Percentiles rank a stretch among this genome's conserved stretches.
Conservation (phyloP, 2,888 invertebrate species). For the Nyleta sp. region DNA sequence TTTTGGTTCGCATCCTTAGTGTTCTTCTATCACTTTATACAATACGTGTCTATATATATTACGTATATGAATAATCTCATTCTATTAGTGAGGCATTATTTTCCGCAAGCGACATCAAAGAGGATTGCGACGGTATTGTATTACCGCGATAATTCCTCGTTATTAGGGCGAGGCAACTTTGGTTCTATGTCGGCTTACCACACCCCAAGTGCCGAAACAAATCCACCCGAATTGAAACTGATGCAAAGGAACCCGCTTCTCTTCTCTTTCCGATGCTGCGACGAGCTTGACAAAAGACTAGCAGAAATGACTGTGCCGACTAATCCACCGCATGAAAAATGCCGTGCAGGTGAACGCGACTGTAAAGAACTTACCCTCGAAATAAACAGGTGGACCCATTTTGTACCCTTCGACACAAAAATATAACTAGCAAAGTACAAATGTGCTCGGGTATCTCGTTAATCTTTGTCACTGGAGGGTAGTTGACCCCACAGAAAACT, state of each 20-base stretch:
- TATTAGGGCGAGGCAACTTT: conserved; percentile 78
- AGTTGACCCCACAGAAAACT: conserved; percentile 43
- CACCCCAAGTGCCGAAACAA: conserved; percentile 82
- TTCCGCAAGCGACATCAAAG: conserved; percentile 81
- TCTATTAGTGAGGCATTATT: conserved; percentile 80
- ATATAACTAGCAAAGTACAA: conserved; percentile 45
- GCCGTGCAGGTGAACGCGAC: conserved; percentile 76
- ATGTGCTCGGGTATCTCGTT: conserved; percentile 47
- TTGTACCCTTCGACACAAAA: conserved; percentile 48
- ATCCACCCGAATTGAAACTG: conserved; percentile 81
- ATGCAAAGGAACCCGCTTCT: conserved; percentile 77
- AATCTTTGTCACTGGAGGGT: conserved; percentile 58
- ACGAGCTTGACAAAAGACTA: conserved; percentile 70
- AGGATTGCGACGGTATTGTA: conserved; percentile 79
- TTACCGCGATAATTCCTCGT: conserved; percentile 81
- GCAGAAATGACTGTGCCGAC: conserved; percentile 69
- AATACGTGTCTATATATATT: conserved; percentile 36
- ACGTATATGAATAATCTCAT: conserved; percentile 77
- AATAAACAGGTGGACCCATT: conserved; percentile 60
- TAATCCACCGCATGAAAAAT: conserved; percentile 77
- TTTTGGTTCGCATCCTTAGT: conserved; percentile 28
- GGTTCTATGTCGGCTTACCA: conserved; percentile 82
- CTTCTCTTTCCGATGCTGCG: conserved; percentile 50
- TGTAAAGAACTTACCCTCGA: conserved; percentile 55
- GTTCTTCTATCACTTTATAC: conserved; percentile 35